Evolutionary conservation across 37 sponge, comb jelly and placozoan species (phyloP).

Genomic region (Sycon ciliatum): DNA sequence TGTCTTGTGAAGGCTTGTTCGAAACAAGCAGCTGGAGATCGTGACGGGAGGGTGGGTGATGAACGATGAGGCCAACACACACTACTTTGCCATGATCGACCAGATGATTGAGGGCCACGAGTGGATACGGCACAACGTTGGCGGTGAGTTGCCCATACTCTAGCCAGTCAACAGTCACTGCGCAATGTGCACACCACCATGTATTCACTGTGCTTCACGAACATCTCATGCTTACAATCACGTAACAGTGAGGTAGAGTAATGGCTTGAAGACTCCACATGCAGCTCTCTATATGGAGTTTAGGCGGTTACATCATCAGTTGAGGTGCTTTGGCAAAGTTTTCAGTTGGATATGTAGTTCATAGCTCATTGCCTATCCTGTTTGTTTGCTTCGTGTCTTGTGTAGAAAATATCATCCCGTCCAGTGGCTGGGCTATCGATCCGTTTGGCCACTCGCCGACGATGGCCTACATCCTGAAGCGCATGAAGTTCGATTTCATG

Average conservation of each 20-base stretch:
- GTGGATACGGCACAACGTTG: constrained; percentile 68
- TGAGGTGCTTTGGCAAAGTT: not conserved
- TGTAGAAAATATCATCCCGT: constrained; percentile 47
- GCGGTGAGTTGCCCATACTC: constrained; percentile 12
- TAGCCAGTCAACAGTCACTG: not conserved
- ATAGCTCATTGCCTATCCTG: not conserved
- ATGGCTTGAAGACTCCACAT: not conserved
- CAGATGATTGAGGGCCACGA: constrained; percentile 85
- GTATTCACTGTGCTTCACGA: too few species aligned
- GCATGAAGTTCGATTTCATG: constrained; percentile 62
- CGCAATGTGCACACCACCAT: not conserved
- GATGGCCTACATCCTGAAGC: constrained; percentile 77
- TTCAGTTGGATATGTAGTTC: not conserved
- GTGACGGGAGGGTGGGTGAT: constrained; percentile 97
- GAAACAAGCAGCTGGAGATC: constrained; percentile 79
- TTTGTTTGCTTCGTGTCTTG: not conserved
- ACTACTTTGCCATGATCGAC: constrained; percentile 90
- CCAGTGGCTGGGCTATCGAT: constrained; percentile 78
- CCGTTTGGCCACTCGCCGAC: constrained; percentile 88
- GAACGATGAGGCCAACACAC: constrained; percentile 97
- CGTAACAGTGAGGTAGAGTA: not conserved
- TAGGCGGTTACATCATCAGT: too few species aligned
- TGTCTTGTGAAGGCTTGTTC: constrained; percentile 31
- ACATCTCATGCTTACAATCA: too few species aligned
- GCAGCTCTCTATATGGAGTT: not conserved